phyloP scores from a whole-genome alignment of 2,797 vertebrate species.

The Varecia variegata region DNA sequence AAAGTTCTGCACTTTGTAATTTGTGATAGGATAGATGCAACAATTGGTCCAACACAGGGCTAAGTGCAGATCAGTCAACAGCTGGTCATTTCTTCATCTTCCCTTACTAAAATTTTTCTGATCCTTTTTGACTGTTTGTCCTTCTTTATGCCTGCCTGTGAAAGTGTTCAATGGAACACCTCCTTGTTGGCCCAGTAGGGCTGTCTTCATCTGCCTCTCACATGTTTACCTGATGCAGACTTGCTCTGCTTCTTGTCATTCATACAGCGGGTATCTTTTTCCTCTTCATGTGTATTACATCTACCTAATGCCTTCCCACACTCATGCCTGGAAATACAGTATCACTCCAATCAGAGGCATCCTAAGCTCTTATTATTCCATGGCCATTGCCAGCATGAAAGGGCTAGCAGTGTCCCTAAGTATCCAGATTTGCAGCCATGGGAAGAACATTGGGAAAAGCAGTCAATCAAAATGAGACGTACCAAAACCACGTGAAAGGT shows the following conservation, averaged over 20 bases:
- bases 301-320: not conserved
- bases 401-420: not conserved
- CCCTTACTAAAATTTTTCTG: not conserved
- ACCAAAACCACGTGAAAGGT: not conserved
- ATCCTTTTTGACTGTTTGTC: not conserved
- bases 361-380: not conserved
- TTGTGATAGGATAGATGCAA: not conserved
- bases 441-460: not conserved
- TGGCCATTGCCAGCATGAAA: not conserved
- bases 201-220: not conserved
- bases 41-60: not conserved
- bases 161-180: not conserved
- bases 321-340: not conserved
- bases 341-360: not conserved
- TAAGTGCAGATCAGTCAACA: not conserved
- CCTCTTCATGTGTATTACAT: not conserved
- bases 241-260: not conserved
- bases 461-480: not conserved
- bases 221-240: not conserved
- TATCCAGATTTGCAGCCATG: not conserved
- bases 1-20: not conserved
- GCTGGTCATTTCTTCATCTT: not conserved
- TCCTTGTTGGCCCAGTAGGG: not conserved
- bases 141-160: not conserved
- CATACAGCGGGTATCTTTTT: not conserved